Conservation (phyloP, 2,113 vertebrate genomes). For the Mixornis gularis region DNA sequence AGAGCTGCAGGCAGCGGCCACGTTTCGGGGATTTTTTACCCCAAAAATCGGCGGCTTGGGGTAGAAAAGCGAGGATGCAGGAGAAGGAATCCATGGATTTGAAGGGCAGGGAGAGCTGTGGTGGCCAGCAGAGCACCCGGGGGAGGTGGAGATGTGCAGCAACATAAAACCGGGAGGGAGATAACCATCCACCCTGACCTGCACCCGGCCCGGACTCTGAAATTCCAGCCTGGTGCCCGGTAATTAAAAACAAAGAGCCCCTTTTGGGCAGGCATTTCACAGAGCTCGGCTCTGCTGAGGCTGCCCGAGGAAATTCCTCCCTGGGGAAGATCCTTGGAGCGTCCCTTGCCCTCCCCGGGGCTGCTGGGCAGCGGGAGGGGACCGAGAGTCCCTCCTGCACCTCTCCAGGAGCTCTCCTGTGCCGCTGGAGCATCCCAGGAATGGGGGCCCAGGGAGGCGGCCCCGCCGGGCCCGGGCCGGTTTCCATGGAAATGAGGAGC, state of each 20-base stretch:
- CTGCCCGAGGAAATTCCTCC: background rate
- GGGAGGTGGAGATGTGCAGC: background rate
- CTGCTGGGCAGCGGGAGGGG: accelerated
- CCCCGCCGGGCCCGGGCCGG: background rate
- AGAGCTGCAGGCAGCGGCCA: background rate
- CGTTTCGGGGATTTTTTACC: background rate
- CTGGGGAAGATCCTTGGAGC: background rate
- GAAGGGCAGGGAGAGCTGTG: background rate
- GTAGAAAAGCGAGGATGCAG: background rate
- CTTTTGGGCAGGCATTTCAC: background rate
- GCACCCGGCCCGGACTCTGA: background rate
- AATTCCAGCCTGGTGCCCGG: background rate
- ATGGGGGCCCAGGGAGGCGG: background rate
- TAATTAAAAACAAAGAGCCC: background rate
- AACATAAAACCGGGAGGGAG: background rate
- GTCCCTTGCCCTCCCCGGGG: accelerated
- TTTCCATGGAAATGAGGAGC: constrained; percentile 50
- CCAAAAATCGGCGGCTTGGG: background rate
- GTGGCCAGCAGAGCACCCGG: accelerated
- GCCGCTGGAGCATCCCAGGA: background rate
- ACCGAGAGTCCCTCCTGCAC: background rate
- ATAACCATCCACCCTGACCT: background rate
- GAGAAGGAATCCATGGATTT: accelerated
- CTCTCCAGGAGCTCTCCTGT: background rate
- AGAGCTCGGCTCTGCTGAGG: background rate